phyloP scores from a whole-genome alignment of 2,888 invertebrate species.

The Calliopum simillimum region DNA sequence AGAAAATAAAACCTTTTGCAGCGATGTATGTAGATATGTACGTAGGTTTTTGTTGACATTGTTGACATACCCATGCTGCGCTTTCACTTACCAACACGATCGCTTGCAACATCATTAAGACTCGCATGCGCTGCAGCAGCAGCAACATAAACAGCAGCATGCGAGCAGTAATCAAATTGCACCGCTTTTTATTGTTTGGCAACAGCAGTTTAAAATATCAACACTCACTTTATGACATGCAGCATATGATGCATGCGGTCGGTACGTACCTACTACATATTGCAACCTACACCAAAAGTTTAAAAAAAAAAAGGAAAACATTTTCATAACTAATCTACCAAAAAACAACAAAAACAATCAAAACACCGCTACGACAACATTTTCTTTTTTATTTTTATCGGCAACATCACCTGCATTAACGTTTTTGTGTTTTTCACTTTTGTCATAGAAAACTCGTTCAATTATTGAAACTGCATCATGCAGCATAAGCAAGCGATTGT shows the following conservation, averaged over 20 bases:
- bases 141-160: neutral
- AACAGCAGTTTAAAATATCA: slow-evolving; percentile 14
- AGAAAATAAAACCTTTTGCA: too few species aligned
- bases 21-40: too few species aligned
- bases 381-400: neutral
- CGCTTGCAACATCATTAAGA: too few species aligned
- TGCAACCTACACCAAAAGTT: slow-evolving; percentile 16
- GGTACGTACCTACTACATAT: too few species aligned
- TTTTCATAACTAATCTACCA: too few species aligned
- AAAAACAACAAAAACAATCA: too few species aligned
- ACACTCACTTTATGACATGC: slow-evolving; percentile 21
- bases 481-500: slow-evolving; percentile 8
- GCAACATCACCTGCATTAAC: slow-evolving; percentile 6
- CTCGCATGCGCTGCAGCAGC: neutral
- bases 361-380: neutral
- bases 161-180: neutral
- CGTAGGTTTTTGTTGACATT: slow-evolving; percentile 39
- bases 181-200: slow-evolving; percentile 10
- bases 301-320: too few species aligned
- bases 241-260: slow-evolving; percentile 11
- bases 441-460: slow-evolving; percentile 6
- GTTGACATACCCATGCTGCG: slow-evolving; percentile 42
- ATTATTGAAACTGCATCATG: slow-evolving; percentile 2
- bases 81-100: slow-evolving; percentile 41
- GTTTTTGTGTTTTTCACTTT: neutral